Evolutionary conservation across 2,888 invertebrate genomes (phyloP).

Genomic region (Lepeophtheirus nordmannii): DNA sequence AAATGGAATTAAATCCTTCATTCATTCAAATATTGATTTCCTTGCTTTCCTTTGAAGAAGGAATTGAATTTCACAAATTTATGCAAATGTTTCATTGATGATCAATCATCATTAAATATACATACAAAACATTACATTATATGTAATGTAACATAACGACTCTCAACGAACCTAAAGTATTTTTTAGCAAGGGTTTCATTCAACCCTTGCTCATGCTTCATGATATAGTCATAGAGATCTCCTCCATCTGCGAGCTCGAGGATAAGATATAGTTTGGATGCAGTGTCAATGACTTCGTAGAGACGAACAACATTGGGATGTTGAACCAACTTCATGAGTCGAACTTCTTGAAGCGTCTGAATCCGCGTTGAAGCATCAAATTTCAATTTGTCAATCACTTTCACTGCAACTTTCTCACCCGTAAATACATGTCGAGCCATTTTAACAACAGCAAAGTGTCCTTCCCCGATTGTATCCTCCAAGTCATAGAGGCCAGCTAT

Average conservation of each 20-base stretch:
- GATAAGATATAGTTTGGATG: conserved; percentile 89
- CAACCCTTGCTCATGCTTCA: conserved; percentile 46
- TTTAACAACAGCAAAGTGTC: conserved; percentile 97
- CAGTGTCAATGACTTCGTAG: conserved; percentile 98
- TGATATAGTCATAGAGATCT: conserved; percentile 95
- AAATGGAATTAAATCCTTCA: too few relatives aligned
- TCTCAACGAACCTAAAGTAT: conserved; percentile 8
- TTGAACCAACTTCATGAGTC: conserved; percentile 97
- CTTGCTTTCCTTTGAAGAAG: too few relatives aligned
- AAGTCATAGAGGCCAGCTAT: conserved; percentile 94
- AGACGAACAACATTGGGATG: conserved; percentile 95
- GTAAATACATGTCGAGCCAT: conserved; percentile 95
- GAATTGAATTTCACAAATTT: too few relatives aligned
- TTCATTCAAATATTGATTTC: too few relatives aligned
- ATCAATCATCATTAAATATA: too few relatives aligned
- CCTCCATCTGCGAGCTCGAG: conserved; percentile 95
- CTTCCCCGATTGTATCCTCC: conserved; percentile 89
- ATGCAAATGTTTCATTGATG: too few relatives aligned
- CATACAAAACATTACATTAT: too few relatives aligned
- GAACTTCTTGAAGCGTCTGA: conserved; percentile 74
- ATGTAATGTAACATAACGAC: too few relatives aligned
- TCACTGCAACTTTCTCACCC: conserved; percentile 91
- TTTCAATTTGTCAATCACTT: conserved; percentile 95
- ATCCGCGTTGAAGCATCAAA: conserved; percentile 86
- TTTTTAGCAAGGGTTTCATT: conserved; percentile 57